phyloP scores from a whole-genome alignment of 2,797 vertebrate species.

The Leptodactylus fallax region DNA sequence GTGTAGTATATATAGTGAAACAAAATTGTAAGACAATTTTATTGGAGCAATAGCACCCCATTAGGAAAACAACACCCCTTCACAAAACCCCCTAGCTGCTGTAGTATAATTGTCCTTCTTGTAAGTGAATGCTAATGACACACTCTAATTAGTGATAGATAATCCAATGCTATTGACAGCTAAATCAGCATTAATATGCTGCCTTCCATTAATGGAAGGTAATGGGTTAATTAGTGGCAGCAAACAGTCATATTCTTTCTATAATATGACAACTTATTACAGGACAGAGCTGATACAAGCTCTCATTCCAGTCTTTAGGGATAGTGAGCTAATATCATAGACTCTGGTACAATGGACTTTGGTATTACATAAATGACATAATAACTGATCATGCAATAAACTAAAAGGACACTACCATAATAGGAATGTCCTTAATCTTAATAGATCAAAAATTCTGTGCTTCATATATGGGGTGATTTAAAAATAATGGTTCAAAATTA shows the following conservation, averaged over 20 bases:
- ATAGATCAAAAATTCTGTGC: no score
- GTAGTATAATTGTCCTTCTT: slow-evolving; percentile 26
- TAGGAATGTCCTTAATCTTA: no score
- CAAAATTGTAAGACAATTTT: background rate
- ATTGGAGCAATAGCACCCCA: background rate
- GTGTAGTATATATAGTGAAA: background rate
- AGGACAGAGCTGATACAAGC: background rate
- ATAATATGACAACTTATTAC: slow-evolving; percentile 37
- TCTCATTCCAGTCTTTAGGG: slow-evolving; percentile 2
- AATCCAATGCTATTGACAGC: slow-evolving; percentile 35
- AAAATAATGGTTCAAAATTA: no score
- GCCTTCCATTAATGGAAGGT: slow-evolving; percentile 38
- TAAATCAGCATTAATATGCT: slow-evolving; percentile 30
- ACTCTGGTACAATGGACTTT: background rate
- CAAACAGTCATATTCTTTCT: background rate
- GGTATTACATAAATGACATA: background rate
- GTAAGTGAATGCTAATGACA: slow-evolving; percentile 39
- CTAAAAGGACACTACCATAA: background rate
- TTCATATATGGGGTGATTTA: no score
- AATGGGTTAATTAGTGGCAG: slow-evolving; percentile 52
- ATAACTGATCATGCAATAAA: background rate
- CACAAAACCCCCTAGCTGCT: slow-evolving; percentile 18
- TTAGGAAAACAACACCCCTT: slow-evolving; percentile 26
- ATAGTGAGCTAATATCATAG: slow-evolving; percentile 18
- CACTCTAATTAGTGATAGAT: slow-evolving; percentile 50